phyloP scores from a whole-genome alignment of 2,113 vertebrate genomes.

The Neoarius graeffei region DNA sequence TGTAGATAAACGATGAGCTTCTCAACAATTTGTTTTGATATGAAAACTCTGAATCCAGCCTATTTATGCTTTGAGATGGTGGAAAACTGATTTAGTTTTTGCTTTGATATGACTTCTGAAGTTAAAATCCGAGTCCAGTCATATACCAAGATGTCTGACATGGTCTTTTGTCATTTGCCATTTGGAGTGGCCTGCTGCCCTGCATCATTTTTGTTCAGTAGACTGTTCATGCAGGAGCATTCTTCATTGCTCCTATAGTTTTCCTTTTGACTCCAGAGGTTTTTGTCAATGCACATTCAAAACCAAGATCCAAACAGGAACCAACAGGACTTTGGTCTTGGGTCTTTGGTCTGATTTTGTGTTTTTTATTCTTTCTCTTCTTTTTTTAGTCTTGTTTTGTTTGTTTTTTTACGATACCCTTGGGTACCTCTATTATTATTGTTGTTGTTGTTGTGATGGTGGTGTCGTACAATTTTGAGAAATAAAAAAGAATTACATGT shows the following conservation, averaged over 20 bases:
- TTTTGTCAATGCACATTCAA: background rate
- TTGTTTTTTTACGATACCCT: background rate
- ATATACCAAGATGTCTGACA: background rate
- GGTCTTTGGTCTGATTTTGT: background rate
- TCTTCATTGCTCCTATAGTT: background rate
- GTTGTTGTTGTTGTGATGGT: no score
- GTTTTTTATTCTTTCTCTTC: background rate
- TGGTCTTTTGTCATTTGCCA: background rate
- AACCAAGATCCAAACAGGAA: background rate
- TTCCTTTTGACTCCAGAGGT: background rate
- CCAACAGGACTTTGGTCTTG: background rate
- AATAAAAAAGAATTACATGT: background rate
- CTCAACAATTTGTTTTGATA: background rate
- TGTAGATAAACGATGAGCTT: background rate
- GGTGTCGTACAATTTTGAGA: no score
- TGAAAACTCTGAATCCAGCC: background rate
- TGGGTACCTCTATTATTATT: background rate
- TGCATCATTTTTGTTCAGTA: background rate
- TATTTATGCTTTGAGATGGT: background rate
- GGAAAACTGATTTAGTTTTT: background rate
- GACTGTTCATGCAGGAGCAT: background rate
- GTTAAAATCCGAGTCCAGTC: background rate
- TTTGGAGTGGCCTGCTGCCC: background rate
- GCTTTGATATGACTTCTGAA: background rate
- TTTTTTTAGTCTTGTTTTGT: background rate